phyloP scores from a whole-genome alignment of 2,888 invertebrate species.

The Agonopterix arenella region DNA sequence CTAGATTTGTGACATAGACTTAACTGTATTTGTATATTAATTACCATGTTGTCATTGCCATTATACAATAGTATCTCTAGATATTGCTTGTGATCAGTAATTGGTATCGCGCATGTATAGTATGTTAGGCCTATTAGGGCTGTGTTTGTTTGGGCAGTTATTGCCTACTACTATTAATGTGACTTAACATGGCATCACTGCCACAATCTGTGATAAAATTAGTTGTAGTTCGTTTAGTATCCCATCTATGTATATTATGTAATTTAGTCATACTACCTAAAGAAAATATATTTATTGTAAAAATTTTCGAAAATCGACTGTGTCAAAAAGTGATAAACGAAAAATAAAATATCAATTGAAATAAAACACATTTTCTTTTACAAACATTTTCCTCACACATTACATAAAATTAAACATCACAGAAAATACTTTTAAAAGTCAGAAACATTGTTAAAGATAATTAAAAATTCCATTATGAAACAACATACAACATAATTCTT shows the following conservation, averaged over 20 bases:
- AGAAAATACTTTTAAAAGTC: too few relatives aligned
- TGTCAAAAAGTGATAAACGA: constrained; percentile 64
- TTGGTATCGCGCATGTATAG: constrained; percentile 23
- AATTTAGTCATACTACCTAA: constrained; percentile 43
- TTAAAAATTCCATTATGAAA: too few relatives aligned
- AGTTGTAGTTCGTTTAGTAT: constrained; percentile 51
- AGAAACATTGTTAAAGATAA: too few relatives aligned
- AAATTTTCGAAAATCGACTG: constrained; percentile 54
- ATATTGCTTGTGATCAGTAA: constrained; percentile 10
- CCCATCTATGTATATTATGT: constrained; percentile 60
- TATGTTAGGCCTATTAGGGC: constrained; percentile 53
- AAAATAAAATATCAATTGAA: constrained; percentile 52
- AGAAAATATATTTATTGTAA: constrained; percentile 71
- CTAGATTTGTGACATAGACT: constrained; percentile 2
- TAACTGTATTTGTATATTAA: constrained; percentile 6
- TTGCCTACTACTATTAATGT: constrained; percentile 58
- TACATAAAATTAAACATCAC: too few relatives aligned
- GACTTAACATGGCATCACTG: constrained; percentile 56
- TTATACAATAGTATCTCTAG: constrained; percentile 14
- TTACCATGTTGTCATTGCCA: constrained; percentile 20
- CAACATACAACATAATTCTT: too few relatives aligned
- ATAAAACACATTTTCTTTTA: constrained; percentile 23
- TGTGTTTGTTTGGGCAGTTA: constrained; percentile 59
- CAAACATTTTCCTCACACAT: neutral
- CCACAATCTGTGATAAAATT: constrained; percentile 73